Percentiles rank a stretch among this genome's conserved stretches.
Evolutionary conservation across 2,113 vertebrate genomes (phyloP).

Genomic region (Heliornis fulica): DNA sequence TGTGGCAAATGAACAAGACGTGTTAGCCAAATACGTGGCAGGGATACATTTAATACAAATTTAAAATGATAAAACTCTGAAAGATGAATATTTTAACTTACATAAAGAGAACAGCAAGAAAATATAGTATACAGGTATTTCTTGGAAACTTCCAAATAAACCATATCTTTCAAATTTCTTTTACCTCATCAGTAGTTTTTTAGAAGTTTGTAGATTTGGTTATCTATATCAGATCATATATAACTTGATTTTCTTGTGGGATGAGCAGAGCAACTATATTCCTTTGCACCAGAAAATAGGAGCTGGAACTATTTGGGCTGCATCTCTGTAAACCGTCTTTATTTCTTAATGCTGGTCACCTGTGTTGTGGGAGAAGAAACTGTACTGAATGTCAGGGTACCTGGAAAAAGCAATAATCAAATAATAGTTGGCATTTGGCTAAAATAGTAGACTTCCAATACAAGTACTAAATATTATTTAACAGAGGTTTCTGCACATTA

Average conservation of each 20-base stretch:
- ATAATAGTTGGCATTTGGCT: not conserved
- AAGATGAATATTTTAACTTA: not conserved
- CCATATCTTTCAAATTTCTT: not conserved
- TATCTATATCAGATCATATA: not conserved
- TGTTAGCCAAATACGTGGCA: not conserved
- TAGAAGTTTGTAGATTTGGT: not conserved
- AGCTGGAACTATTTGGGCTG: not conserved
- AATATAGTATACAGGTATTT: not conserved
- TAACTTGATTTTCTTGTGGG: not conserved
- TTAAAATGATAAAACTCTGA: not conserved
- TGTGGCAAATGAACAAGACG: not conserved
- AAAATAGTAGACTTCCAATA: not conserved
- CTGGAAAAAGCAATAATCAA: not conserved
- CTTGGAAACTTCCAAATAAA: not conserved
- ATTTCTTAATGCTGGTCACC: not conserved
- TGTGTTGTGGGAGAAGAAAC: not conserved
- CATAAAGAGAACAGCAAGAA: not conserved
- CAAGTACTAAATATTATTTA: not conserved
- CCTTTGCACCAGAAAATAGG: not conserved
- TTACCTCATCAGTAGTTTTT: not conserved
- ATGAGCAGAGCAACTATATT: not conserved
- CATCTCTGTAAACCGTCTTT: not conserved
- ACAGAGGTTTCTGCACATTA: not conserved
- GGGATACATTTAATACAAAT: not conserved
- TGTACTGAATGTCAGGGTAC: not conserved